Percentiles rank a stretch among this genome's conserved stretches.
Conservation (phyloP, 2,113 vertebrate genomes). For the Callaeas wilsoni region DNA sequence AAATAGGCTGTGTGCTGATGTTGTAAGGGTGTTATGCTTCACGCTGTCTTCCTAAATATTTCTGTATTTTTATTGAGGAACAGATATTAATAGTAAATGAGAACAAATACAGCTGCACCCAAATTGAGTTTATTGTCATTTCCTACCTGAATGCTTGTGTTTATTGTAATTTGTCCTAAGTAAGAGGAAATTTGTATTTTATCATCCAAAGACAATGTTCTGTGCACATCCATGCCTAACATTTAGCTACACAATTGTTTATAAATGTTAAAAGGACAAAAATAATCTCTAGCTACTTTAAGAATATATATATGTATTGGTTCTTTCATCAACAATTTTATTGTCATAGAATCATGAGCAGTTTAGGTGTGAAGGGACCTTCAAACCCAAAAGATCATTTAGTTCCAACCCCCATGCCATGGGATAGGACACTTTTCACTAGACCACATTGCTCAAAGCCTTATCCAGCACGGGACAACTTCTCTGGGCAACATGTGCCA, state of each 20-base stretch:
- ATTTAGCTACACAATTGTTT: background rate
- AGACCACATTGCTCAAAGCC: background rate
- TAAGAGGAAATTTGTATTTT: background rate
- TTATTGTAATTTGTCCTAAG: background rate
- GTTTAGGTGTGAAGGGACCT: background rate
- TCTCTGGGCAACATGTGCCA: background rate
- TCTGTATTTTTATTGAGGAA: background rate
- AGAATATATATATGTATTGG: background rate
- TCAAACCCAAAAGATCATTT: background rate
- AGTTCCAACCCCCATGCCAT: background rate
- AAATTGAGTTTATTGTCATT: background rate
- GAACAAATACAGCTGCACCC: background rate
- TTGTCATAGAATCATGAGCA: background rate
- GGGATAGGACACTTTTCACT: background rate
- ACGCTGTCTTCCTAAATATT: background rate
- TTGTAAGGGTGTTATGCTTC: rapidly evolving
- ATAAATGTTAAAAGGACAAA: background rate
- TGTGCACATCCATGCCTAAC: background rate
- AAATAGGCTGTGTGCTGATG: background rate
- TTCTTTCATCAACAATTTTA: background rate
- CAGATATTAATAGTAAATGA: background rate
- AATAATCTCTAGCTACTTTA: background rate
- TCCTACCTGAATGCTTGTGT: background rate
- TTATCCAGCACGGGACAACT: background rate
- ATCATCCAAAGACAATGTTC: background rate